Evolutionary conservation across 2,113 vertebrate genomes (phyloP), one percentile per base, ranked within the genome.

Genomic region (Desmodus rotundus): DNA sequence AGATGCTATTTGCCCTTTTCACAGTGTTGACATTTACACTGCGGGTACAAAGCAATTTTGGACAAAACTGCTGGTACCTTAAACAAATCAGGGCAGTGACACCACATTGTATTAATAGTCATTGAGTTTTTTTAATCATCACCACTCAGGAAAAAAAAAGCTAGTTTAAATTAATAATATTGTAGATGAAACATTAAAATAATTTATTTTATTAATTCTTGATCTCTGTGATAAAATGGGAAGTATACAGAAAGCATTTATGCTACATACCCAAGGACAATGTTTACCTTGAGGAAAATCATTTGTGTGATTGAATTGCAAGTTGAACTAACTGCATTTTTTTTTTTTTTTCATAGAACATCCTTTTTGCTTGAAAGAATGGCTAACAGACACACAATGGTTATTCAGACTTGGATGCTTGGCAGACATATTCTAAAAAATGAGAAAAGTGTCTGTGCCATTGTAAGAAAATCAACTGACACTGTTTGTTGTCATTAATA

Each of bases 311-410:
- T 38, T 77, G n/a, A 65, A 22, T 77, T 77, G 26, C 33, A 89
- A 89, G 24, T 43, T 89, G 24, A 89, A 81, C 20, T 87, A 74
- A 89, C 14, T 70, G 13, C 15, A 14, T 15, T 63, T 63, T 63
- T 56, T 58, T n/a, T 15, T 63, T 63, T 63, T 61, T 63, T 87
- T 31, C 31, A 50, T 52, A 68, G 56, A 73, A 67, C 5, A 19
- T 31, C 11, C 87, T 47, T 92, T 96, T 93, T 87, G 73, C 52
- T 93, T 90, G 85, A 87, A 94, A 84, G 38, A 92, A 85, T 43
- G 43, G 41, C 38, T 70, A 81, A 87, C 31, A 87, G 61, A 77
- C 10, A 93, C 22, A 74, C 45, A 81, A 33, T 84, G 43, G 4
- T 82, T 95, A 38, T 83, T 93, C 74, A 94, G 36, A 94, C 15